These are phyloP conservation scores for Triplophysa siluroides DNA, from an alignment of 2,113 vertebrate species.

Conservation along the genomic window DNA sequence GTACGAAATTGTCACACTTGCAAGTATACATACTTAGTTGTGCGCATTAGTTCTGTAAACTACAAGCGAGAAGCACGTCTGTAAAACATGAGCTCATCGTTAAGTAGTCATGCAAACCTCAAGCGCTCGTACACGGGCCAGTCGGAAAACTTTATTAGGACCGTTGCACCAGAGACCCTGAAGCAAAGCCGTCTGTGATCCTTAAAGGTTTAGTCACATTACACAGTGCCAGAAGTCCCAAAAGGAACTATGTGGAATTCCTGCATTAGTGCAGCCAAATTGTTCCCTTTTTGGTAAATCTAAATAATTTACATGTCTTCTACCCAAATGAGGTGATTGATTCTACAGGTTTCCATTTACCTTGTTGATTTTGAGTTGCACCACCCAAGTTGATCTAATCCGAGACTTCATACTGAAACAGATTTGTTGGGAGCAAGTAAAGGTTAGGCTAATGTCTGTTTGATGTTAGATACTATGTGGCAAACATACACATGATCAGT, in stretches of 20 bases:
- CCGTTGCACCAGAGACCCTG: background rate
- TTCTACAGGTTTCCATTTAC: background rate
- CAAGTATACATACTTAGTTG: too few relatives aligned
- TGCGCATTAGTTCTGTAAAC: background rate
- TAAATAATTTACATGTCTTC: background rate
- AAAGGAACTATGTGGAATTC: background rate
- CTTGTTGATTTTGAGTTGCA: background rate
- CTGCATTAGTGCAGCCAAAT: background rate
- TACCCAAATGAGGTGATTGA: background rate
- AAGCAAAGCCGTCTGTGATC: background rate
- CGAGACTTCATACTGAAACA: background rate
- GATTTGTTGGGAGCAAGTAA: too few relatives aligned
- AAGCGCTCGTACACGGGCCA: background rate
- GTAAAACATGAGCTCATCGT: slow-evolving; percentile 16
- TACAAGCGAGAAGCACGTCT: background rate
- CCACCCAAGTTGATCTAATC: background rate
- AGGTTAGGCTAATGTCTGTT: too few relatives aligned
- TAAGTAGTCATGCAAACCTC: background rate
- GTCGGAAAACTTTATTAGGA: slow-evolving; percentile 9
- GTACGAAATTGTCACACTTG: too few relatives aligned
- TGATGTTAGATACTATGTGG: too few relatives aligned
- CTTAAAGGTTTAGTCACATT: background rate
- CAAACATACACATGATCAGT: too few relatives aligned
- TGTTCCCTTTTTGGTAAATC: background rate
- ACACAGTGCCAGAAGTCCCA: background rate